Conservation (phyloP, 2,113 vertebrate genomes). For the Triplophysa tibetana region DNA sequence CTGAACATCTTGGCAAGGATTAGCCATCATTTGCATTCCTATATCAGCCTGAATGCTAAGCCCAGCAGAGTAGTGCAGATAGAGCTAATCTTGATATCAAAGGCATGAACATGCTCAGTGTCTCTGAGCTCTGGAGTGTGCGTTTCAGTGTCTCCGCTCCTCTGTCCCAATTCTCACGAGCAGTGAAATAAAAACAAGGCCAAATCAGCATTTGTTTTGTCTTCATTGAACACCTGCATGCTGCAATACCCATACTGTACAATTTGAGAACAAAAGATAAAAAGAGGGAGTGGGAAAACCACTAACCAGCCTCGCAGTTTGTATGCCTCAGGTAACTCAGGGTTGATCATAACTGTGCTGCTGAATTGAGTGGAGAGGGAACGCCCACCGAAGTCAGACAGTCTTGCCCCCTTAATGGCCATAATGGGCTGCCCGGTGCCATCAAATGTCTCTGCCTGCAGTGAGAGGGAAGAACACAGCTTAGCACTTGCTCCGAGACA, state of each 20-base stretch:
- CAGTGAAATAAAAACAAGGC: conserved; percentile 12
- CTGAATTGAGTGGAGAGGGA: conserved; percentile 89
- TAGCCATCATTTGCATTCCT: conserved; percentile 64
- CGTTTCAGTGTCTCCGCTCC: conserved; percentile 48
- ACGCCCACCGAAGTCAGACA: conserved; percentile 95
- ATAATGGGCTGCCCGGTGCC: conserved; percentile 89
- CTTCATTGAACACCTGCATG: conserved; percentile 9
- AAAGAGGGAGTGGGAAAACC: neutral
- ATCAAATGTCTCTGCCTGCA: conserved; percentile 92
- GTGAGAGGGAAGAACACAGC: conserved; percentile 2
- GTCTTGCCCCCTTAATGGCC: conserved; percentile 90
- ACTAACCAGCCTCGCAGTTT: conserved; percentile 94
- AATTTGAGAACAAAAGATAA: neutral
- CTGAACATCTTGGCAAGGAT: conserved; percentile 51
- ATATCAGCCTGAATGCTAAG: conserved; percentile 56
- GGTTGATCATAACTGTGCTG: conserved; percentile 91
- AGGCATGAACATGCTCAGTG: conserved; percentile 56
- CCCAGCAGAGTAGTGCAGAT: conserved; percentile 55
- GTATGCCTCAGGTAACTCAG: conserved; percentile 92
- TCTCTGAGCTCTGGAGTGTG: conserved; percentile 54
- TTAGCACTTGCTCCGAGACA: neutral
- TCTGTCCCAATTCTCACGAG: conserved; percentile 41
- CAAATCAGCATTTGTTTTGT: neutral
- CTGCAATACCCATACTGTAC: neutral
- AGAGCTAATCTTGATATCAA: conserved; percentile 67